Evolutionary conservation across 2,113 vertebrate genomes (phyloP).

Genomic region (Microtus richardsoni): DNA sequence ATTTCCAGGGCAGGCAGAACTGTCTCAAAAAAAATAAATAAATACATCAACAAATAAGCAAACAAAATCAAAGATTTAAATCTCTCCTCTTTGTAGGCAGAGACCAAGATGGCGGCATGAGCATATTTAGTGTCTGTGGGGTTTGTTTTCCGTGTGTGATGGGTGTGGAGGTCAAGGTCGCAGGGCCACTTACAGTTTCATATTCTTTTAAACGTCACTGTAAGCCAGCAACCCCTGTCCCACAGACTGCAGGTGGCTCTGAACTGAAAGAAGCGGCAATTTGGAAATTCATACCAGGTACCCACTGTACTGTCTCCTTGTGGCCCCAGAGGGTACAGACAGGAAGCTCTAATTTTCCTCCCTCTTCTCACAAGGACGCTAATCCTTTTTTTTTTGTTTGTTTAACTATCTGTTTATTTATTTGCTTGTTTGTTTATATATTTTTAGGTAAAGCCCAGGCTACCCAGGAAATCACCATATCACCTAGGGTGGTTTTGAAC

Average conservation of each 20-base stretch:
- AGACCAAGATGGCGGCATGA: not conserved
- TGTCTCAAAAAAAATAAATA: not conserved
- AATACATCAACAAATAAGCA: not conserved
- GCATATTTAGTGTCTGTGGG: not conserved
- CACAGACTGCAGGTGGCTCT: not conserved
- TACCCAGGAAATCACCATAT: not conserved
- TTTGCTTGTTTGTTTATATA: not conserved
- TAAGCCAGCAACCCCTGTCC: not conserved
- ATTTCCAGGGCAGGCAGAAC: not conserved
- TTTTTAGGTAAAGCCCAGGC: too few species aligned
- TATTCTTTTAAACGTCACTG: not conserved
- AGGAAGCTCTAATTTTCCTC: not conserved
- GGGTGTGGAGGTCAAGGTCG: not conserved
- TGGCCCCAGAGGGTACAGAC: not conserved
- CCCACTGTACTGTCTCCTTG: not conserved
- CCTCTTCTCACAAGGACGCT: not conserved
- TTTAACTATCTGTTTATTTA: fast-evolving
- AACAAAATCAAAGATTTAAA: not conserved
- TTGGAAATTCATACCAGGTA: slow-evolving; percentile 18
- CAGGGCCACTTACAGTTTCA: not conserved
- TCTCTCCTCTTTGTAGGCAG: not conserved
- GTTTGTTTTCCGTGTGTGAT: not conserved
- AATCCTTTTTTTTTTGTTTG: not conserved
- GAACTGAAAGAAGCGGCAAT: not conserved
- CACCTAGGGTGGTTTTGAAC: not conserved